Evolutionary conservation across 2,888 invertebrate species (phyloP), one percentile per base, ranked within the genome.

Genomic region (Lutraria lutraria): DNA sequence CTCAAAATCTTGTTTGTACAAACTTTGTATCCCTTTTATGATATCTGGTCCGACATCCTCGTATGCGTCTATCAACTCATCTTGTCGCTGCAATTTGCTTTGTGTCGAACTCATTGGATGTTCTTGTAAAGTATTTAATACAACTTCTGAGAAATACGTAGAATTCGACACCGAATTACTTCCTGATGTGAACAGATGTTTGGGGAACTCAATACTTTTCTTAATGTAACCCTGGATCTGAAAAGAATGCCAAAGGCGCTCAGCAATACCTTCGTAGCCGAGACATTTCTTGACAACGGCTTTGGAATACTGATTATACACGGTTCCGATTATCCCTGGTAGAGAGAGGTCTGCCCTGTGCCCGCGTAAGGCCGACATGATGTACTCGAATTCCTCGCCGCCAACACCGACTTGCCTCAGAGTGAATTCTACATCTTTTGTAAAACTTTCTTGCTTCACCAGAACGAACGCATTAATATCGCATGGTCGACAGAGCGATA

Each of bases 401-500:
- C 53, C 72, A 31, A 86, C 81, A 0, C 60, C 80, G 6, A 85
- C 53, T n/a, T 52, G 25, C n/a, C 34, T 16, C 25, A 85, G 25
- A 34, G 85, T 52, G 52, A 81, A 60, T 29, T 90, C 90, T 13
- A 87, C 82, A 80, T 90, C 90, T n/a, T 72, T 52, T 10, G 90
- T 72, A 68, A 90, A 90, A 0, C 83, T 72, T 85, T 90, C 90
- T 52, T 85, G 86, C 43, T 90, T 90, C 12, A 90, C 85, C 43
- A 90, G 25, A 56, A 83, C 63, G 43, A 31, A 80, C 12, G 81
- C 16, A 63, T 88, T 84, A 15, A 88, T 43, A 0, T 88, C 52
- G 31, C 90, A 90, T 15, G 90, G 90, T 8, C 81, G 31, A 60
- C 90, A 90, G 0, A 88, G 43, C 10, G 81, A 84, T 21, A 43